Percentiles rank a stretch among this genome's conserved stretches.
Evolutionary conservation across 2,113 vertebrate species (phyloP).

Genomic region (Mixornis gularis): DNA sequence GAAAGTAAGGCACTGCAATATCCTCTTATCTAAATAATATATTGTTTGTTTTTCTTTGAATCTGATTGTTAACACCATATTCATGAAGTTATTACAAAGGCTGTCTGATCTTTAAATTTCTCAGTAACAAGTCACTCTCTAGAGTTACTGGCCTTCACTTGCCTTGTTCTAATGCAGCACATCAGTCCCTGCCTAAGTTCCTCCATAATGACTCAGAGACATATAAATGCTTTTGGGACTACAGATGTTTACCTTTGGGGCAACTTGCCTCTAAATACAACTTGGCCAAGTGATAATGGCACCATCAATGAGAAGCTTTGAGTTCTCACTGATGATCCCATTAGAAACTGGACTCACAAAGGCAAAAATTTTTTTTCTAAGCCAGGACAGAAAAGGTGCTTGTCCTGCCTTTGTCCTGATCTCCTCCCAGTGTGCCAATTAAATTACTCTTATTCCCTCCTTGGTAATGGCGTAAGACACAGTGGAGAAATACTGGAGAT

Average conservation of each 20-base stretch:
- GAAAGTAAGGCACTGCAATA: not conserved
- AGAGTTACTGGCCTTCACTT: not conserved
- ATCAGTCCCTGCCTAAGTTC: not conserved
- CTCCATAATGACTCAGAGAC: not conserved
- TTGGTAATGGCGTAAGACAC: not conserved
- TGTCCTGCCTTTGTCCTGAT: not conserved
- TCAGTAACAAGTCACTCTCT: not conserved
- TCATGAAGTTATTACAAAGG: not conserved
- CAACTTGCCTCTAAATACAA: not conserved
- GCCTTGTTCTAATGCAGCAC: not conserved
- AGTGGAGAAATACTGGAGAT: not conserved
- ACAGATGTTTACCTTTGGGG: not conserved
- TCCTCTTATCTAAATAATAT: not conserved
- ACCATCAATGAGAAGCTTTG: not conserved
- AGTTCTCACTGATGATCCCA: no score
- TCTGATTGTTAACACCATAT: not conserved
- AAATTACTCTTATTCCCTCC: not conserved
- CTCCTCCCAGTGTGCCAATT: not conserved
- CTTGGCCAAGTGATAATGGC: not conserved
- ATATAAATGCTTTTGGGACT: not conserved
- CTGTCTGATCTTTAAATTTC: not conserved
- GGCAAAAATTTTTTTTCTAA: not conserved
- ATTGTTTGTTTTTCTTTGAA: not conserved
- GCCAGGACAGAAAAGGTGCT: not conserved
- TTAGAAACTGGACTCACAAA: not conserved